Percentiles rank a stretch among this genome's conserved stretches.
These are phyloP conservation scores for Fragum fragum DNA, from an alignment of 2,888 invertebrate genomes.

Conservation along the genomic window DNA sequence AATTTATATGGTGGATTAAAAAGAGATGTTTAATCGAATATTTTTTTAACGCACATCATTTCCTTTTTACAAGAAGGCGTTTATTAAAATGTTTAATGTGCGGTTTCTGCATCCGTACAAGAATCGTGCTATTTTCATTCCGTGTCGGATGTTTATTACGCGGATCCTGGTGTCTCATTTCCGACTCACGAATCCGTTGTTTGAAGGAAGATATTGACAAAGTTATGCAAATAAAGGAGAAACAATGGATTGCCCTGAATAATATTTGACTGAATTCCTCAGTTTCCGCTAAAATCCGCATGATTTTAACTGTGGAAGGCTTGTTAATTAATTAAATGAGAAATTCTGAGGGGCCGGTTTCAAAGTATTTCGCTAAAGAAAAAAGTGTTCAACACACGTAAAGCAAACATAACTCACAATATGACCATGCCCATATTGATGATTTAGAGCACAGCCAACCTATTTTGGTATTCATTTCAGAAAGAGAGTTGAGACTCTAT, in stretches of 20 bases:
- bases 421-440: too few relatives aligned
- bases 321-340: too few relatives aligned
- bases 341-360: too few relatives aligned
- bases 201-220: neutral
- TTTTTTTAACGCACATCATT: neutral
- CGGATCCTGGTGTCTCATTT: conserved; percentile 18
- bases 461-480: too few relatives aligned
- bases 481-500: too few relatives aligned
- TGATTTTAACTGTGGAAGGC: neutral
- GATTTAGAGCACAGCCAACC: too few relatives aligned
- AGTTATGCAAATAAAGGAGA: conserved; percentile 17
- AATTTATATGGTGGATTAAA: too few relatives aligned
- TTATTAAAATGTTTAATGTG: neutral
- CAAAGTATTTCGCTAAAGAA: too few relatives aligned
- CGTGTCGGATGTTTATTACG: conserved; percentile 17
- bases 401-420: too few relatives aligned
- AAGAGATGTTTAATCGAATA: too few relatives aligned
- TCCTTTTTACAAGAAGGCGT: neutral
- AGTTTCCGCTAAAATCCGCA: neutral
- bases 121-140: conserved; percentile 10
- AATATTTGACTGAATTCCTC: neutral
- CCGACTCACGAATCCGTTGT: conserved; percentile 20
- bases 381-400: too few relatives aligned
- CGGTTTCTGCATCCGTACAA: neutral
- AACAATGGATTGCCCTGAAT: conserved; percentile 1